Evolutionary conservation across 2,113 vertebrate genomes (phyloP).

Genomic region (Dipodomys ordii): DNA sequence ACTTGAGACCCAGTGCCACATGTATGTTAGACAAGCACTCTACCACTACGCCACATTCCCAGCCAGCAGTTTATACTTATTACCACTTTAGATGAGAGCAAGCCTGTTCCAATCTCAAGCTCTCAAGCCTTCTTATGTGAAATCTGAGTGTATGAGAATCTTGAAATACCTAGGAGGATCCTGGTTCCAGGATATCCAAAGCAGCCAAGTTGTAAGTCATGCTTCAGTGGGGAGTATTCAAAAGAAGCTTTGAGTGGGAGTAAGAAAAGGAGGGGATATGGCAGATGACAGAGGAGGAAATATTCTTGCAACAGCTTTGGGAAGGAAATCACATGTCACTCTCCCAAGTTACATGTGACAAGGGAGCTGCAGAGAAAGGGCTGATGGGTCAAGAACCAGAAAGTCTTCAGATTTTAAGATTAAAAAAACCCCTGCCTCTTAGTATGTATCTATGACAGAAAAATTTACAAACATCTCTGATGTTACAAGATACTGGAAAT

Average conservation of each 20-base stretch:
- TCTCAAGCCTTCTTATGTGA: neutral
- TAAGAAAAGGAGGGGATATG: neutral
- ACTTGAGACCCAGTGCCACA: too few relatives aligned
- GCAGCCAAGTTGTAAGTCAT: neutral
- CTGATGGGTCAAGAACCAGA: neutral
- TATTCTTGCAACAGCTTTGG: neutral
- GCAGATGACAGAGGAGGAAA: neutral
- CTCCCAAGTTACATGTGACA: neutral
- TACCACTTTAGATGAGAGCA: neutral
- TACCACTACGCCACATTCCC: too few relatives aligned
- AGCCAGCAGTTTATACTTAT: neutral
- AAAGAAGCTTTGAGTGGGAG: neutral
- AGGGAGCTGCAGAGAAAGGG: neutral
- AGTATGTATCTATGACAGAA: neutral
- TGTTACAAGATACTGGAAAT: neutral
- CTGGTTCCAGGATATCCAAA: neutral
- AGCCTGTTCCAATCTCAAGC: neutral
- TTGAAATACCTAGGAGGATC: neutral
- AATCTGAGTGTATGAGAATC: neutral
- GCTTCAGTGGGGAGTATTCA: neutral
- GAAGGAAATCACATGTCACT: neutral
- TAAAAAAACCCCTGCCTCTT: too few relatives aligned
- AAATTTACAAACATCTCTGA: neutral
- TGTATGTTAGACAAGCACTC: too few relatives aligned
- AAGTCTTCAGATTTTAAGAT: neutral